Conservation (phyloP, 2,888 invertebrate genomes). For the Melinopterus prodromus region DNA sequence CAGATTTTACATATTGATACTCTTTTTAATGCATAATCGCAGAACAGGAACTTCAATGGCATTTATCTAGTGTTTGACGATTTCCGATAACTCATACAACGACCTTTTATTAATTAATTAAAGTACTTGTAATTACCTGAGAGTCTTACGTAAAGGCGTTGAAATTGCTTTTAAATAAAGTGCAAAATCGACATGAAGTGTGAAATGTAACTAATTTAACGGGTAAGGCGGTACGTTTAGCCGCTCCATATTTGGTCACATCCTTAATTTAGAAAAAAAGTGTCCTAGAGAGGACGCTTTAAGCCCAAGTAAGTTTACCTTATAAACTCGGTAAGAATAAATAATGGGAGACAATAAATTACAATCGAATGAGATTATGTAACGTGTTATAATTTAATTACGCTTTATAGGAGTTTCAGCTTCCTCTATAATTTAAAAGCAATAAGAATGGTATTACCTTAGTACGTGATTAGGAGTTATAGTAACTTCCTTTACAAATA, state of each 20-base stretch:
- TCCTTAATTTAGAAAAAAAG: neutral
- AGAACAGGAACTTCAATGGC: neutral
- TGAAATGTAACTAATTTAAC: neutral
- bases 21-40: neutral
- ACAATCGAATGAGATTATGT: neutral
- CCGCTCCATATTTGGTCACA: neutral
- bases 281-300: neutral
- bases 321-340: neutral
- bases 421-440: conserved; percentile 4
- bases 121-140: neutral
- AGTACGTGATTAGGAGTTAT: neutral
- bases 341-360: neutral
- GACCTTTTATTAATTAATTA: neutral
- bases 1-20: too few relatives aligned
- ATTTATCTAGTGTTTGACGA: neutral
- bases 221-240: neutral
- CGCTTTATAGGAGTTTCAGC: neutral
- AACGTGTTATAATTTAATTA: neutral
- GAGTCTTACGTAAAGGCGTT: neutral
- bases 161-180: neutral
- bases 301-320: neutral
- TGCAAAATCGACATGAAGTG: neutral
- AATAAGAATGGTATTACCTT: neutral
- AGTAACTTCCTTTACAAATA: neutral
- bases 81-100: neutral